These are phyloP conservation scores for Calliphora vicina DNA, from an alignment of 1,140 invertebrate species.

Conservation along the genomic window DNA sequence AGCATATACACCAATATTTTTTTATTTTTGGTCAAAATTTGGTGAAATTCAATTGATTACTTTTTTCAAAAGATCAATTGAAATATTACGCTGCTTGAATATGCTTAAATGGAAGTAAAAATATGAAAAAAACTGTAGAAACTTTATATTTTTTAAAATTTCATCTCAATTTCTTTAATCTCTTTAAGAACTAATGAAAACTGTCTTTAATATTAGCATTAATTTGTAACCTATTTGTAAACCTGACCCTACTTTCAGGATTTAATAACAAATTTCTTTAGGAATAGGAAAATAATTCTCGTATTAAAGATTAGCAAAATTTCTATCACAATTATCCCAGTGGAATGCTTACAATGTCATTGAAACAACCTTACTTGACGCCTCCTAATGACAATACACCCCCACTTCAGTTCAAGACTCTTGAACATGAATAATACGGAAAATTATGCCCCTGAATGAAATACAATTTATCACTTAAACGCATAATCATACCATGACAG, in stretches of 20 bases:
- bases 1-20: too few relatives aligned
- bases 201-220: too few relatives aligned
- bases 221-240: too few relatives aligned
- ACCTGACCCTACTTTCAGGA: not conserved
- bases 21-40: too few relatives aligned
- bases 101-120: too few relatives aligned
- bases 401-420: not conserved
- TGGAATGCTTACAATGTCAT: not conserved
- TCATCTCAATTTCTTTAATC: too few relatives aligned
- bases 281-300: not conserved
- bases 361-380: not conserved
- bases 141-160: too few relatives aligned
- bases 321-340: not conserved
- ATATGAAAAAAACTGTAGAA: too few relatives aligned
- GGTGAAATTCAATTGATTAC: too few relatives aligned
- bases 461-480: slow-evolving; percentile 14
- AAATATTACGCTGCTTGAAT: too few relatives aligned
- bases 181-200: too few relatives aligned
- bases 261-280: not conserved
- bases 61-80: too few relatives aligned
- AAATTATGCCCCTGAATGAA: not conserved
- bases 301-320: not conserved
- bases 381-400: slow-evolving; percentile 2
- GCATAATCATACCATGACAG: not conserved
- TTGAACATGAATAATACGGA: not conserved